Evolutionary conservation across 1,140 invertebrate genomes (phyloP).

Genomic region (Bradysia coprophila): DNA sequence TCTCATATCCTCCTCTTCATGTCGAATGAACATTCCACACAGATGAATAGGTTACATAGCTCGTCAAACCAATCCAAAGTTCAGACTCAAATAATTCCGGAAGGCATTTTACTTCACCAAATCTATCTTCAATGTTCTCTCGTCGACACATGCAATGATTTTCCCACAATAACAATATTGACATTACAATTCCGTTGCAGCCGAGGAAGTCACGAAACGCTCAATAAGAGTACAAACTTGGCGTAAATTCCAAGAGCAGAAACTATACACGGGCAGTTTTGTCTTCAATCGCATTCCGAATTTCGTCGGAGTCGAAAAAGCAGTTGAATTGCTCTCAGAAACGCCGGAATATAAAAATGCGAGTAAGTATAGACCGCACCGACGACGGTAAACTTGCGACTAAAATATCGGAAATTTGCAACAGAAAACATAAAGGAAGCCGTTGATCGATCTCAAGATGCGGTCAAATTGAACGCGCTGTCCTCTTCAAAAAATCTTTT

Average conservation of each 20-base stretch:
- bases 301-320: slow-evolving; percentile 37
- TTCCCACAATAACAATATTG: too few species aligned
- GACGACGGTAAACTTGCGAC: too few species aligned
- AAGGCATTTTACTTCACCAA: too few species aligned
- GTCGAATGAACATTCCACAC: too few species aligned
- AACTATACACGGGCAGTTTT: slow-evolving; percentile 30
- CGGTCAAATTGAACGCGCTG: slow-evolving; percentile 41
- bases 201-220: slow-evolving; percentile 20
- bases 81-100: too few species aligned
- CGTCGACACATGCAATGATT: too few species aligned
- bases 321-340: slow-evolving; percentile 28
- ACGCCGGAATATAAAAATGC: slow-evolving; percentile 39
- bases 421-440: slow-evolving; percentile 36
- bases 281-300: slow-evolving; percentile 42
- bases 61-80: too few species aligned
- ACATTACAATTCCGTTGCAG: too few species aligned
- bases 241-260: slow-evolving; percentile 27
- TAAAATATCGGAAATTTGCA: too few species aligned
- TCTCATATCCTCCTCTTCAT: too few species aligned
- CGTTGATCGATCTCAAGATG: slow-evolving; percentile 43
- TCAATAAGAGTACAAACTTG: slow-evolving; percentile 21
- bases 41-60: too few species aligned
- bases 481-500: slow-evolving; percentile 54
- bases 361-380: slow-evolving; percentile 18
- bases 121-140: too few species aligned